These are phyloP conservation scores for Paradoxurus hermaphroditus DNA, from an alignment of 2,113 vertebrate genomes.

Conservation along the genomic window DNA sequence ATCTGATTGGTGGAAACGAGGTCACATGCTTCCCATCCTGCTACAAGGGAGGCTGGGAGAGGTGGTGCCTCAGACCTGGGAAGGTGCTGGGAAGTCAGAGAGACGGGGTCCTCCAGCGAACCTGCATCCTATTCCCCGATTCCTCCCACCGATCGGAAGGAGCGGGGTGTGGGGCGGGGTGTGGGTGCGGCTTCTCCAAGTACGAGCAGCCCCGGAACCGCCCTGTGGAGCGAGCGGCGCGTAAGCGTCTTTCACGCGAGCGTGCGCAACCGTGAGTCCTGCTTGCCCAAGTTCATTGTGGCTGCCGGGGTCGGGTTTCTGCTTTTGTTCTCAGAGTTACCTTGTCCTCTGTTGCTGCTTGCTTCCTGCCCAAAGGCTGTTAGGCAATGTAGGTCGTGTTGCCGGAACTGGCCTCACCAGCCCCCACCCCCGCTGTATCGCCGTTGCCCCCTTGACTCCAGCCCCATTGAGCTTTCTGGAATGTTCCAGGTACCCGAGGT, in stretches of 20 bases:
- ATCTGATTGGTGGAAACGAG: not conserved
- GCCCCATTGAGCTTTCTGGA: not conserved
- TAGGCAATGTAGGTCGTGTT: accelerated
- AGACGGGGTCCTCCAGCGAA: not conserved
- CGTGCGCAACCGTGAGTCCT: accelerated
- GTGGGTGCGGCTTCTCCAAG: not conserved
- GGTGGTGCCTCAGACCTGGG: not conserved
- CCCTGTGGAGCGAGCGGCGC: not conserved
- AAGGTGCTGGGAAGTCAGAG: not conserved
- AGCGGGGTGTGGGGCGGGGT: too few relatives aligned
- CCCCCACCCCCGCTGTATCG: not conserved
- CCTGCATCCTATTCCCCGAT: not conserved
- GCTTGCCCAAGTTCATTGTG: not conserved
- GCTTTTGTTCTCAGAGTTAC: not conserved
- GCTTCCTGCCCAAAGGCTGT: not conserved
- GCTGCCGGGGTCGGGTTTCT: not conserved
- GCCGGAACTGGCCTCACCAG: accelerated
- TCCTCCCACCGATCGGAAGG: not conserved
- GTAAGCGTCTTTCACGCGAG: accelerated
- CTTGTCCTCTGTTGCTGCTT: not conserved
- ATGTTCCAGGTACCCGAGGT: too few relatives aligned
- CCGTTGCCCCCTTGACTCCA: accelerated
- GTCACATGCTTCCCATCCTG: not conserved
- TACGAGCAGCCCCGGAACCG: not conserved
- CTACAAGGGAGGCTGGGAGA: not conserved